A percentile compares a stretch with the other conserved stretches of the same genome.
Conservation (phyloP, 2,888 invertebrate species). For the Catocala nupta region DNA sequence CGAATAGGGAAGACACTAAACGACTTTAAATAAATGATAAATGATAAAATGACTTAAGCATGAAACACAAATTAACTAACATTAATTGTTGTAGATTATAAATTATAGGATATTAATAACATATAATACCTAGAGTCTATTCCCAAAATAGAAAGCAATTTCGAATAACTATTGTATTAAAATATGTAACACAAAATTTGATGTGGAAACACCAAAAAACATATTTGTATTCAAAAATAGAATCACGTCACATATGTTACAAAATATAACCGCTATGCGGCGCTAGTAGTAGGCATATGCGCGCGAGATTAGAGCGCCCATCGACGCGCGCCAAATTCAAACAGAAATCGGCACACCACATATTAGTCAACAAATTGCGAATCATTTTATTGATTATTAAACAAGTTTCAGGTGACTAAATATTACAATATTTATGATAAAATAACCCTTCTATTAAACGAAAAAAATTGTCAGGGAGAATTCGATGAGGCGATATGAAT, state of each 20-base stretch:
- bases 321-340: conserved; percentile 45
- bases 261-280: conserved; percentile 30
- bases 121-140: no score
- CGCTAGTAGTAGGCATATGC: conserved; percentile 35
- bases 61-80: no score
- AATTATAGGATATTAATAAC: no score
- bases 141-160: no score
- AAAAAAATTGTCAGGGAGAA: conserved; percentile 43
- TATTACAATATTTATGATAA: conserved; percentile 52
- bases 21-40: no score
- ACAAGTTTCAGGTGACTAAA: conserved; percentile 48
- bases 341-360: conserved; percentile 19
- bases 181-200: not conserved
- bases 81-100: no score
- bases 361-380: conserved; percentile 27
- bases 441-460: conserved; percentile 46
- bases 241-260: not conserved
- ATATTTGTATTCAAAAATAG: no score
- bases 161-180: no score
- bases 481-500: conserved; percentile 55
- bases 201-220: no score
- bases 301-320: conserved; percentile 17
- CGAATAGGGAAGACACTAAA: no score
- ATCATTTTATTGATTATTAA: conserved; percentile 50
- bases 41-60: no score